Percentiles rank a stretch among this genome's conserved stretches.
These are phyloP conservation scores for Amphibalanus amphitrite DNA, from an alignment of 1,140 invertebrate species.

Conservation along the genomic window DNA sequence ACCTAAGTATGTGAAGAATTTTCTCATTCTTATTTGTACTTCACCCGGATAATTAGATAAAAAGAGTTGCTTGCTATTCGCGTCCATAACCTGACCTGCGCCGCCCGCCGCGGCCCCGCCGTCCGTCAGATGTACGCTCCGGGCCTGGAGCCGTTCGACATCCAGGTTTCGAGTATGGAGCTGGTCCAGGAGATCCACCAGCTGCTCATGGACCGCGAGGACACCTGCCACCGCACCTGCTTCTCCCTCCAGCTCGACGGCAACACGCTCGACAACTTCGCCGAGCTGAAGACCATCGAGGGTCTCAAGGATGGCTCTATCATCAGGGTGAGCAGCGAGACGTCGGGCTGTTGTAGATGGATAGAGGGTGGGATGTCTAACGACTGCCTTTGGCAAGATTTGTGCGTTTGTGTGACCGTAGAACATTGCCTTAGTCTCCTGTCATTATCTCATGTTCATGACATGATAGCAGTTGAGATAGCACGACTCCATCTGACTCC, in stretches of 20 bases:
- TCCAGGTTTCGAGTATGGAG: constrained; percentile 88
- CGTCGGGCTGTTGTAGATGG: no score
- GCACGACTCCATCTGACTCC: no score
- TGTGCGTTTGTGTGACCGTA: no score
- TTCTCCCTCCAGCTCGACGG: constrained; percentile 92
- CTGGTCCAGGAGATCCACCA: constrained; percentile 98
- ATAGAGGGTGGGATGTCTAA: no score
- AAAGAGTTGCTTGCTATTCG: background rate
- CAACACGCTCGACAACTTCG: constrained; percentile 88
- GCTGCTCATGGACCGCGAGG: constrained; percentile 90
- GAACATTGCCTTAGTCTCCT: no score
- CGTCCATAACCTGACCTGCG: background rate
- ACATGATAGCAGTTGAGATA: no score
- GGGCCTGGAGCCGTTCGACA: constrained; percentile 72
- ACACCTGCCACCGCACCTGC: constrained; percentile 93
- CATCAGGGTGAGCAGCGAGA: constrained; percentile 57
- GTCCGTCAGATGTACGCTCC: constrained; percentile 39
- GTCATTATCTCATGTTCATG: no score
- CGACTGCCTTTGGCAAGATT: no score
- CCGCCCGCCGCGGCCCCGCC: background rate
- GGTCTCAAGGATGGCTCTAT: constrained; percentile 84
- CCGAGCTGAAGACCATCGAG: constrained; percentile 90
- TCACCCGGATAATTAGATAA: background rate
- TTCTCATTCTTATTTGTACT: background rate
- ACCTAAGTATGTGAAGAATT: background rate